Evolutionary conservation across 1,140 invertebrate genomes (phyloP).

Genomic region (Stenopsyche tienmushanensis): DNA sequence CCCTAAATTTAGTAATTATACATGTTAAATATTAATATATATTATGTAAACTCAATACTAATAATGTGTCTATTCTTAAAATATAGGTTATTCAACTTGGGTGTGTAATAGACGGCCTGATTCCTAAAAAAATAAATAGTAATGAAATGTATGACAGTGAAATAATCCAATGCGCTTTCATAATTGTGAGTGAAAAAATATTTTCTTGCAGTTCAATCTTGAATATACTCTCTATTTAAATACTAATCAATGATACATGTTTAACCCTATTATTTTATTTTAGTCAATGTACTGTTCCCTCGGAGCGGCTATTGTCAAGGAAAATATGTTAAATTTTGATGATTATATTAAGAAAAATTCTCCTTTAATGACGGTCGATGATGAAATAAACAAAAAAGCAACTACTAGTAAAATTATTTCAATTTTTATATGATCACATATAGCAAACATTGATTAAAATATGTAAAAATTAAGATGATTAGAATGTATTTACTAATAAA

Average conservation of each 20-base stretch:
- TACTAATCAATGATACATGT: constrained; percentile 3
- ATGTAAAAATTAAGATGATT: too few relatives aligned
- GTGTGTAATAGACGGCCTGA: constrained; percentile 72
- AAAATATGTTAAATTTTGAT: constrained; percentile 73
- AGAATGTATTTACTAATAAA: background rate
- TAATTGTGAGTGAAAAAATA: constrained; percentile 59
- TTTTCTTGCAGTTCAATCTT: too few relatives aligned
- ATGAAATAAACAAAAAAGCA: constrained; percentile 64
- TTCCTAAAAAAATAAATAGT: constrained; percentile 50
- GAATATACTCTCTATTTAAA: too few relatives aligned
- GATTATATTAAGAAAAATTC: constrained; percentile 74
- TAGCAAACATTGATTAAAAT: too few relatives aligned
- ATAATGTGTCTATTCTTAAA: constrained; percentile 11
- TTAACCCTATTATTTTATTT: constrained; percentile 26
- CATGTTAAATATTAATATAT: constrained; percentile 1
- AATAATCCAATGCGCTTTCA: constrained; percentile 69
- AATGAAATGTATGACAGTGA: constrained; percentile 55
- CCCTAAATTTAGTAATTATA: constrained; percentile 79
- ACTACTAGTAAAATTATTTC: constrained; percentile 56
- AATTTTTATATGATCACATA: background rate
- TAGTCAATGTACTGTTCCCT: constrained; percentile 81
- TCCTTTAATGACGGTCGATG: constrained; percentile 66
- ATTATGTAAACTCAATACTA: background rate
- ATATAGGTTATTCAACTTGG: constrained; percentile 79
- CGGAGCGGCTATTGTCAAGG: constrained; percentile 72